phyloP scores from a whole-genome alignment of 2,888 invertebrate genomes.

The Taenaris catops region DNA sequence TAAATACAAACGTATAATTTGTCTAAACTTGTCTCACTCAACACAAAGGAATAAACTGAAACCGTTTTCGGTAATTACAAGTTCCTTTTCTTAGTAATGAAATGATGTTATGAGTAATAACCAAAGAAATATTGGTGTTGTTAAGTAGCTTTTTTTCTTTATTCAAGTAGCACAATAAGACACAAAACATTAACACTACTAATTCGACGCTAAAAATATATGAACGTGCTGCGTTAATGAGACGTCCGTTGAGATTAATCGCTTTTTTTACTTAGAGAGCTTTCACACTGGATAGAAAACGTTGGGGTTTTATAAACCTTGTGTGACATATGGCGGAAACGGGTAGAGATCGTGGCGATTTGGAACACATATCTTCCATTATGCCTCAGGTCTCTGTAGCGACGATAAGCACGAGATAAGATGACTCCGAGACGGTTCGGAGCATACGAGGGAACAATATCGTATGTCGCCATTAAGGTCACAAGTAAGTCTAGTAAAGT shows the following conservation, averaged over 20 bases:
- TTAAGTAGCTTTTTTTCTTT: conserved; percentile 1
- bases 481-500: too few species aligned
- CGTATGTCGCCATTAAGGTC: conserved; percentile 4
- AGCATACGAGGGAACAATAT: conserved; percentile 31
- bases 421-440: conserved; percentile 20
- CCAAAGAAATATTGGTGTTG: conserved; percentile 1
- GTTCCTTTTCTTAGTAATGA: background rate
- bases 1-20: too few species aligned
- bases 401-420: conserved; percentile 63
- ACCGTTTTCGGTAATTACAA: background rate
- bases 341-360: conserved; percentile 57
- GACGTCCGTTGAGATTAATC: conserved; percentile 33
- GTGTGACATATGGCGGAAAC: too few species aligned
- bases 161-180: conserved; percentile 2
- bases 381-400: conserved; percentile 61
- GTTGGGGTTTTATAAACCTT: too few species aligned
- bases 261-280: conserved; percentile 3
- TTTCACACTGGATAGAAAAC: background rate
- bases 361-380: conserved; percentile 75
- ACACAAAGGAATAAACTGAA: background rate
- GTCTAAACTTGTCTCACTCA: too few species aligned
- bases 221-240: conserved; percentile 32
- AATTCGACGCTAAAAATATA: conserved; percentile 19
- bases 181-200: conserved; percentile 8
- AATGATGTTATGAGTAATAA: conserved; percentile 1